Conservation (phyloP, 2,113 vertebrate genomes). For the Toxostoma redivivum region DNA sequence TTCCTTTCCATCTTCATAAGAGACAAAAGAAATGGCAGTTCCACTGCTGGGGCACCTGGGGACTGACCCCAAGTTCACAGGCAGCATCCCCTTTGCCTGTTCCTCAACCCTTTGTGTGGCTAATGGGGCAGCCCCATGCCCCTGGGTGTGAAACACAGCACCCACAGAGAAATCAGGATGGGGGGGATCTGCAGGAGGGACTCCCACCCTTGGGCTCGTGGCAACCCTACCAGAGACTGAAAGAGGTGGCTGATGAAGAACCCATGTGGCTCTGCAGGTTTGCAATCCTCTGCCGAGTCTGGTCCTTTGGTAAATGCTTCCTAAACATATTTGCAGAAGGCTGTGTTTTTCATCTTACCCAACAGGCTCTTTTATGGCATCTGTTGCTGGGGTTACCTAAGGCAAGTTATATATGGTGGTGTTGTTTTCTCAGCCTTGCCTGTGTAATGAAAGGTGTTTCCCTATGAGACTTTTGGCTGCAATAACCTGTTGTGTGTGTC, state of each 20-base stretch:
- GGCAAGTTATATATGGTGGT: rapidly evolving
- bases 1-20: not conserved
- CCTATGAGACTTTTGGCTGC: not conserved
- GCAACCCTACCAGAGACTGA: not conserved
- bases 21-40: slow-evolving; percentile 10
- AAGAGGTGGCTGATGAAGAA: not conserved
- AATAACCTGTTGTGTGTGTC: not conserved
- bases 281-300: not conserved
- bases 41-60: not conserved
- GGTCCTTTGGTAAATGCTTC: not conserved
- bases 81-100: rapidly evolving
- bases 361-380: not conserved
- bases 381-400: not conserved
- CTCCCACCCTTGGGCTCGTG: not conserved
- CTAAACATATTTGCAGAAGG: not conserved
- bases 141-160: not conserved
- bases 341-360: not conserved
- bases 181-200: not conserved
- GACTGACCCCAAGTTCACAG: not conserved
- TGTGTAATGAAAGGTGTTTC: not conserved
- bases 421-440: not conserved
- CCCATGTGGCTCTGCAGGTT: not conserved
- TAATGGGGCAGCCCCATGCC: not conserved
- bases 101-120: not conserved
- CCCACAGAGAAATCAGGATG: rapidly evolving